Evolutionary conservation across 2,888 invertebrate species (phyloP), one percentile per base, ranked within the genome.

Genomic region (Alviniconcha strummeri): DNA sequence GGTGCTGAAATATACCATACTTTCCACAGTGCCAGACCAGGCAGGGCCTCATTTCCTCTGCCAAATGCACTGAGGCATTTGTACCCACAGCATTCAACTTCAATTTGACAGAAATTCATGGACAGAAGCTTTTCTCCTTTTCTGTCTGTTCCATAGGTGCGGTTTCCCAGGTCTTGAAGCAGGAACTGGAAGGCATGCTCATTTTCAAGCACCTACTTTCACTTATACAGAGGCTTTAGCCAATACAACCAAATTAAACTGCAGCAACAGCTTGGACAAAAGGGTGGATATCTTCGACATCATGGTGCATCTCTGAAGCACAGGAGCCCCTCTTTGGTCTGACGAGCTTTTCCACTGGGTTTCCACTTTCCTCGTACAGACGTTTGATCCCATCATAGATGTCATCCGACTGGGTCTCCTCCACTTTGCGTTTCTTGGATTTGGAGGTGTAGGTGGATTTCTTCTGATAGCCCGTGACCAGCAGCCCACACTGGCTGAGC

Each of bases 351-450:
- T 80, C 84, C 15, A 69, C 7, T 19, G n/a, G 57, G 54, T 56
- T 72, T 15, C 57, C 67, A 57, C n/a, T 75, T 9, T 72, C 82
- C 17, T 82, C 76, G 88, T 93, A 93, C 56, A 93, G 90, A 13
- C 92, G 88, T 87, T 92, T 93, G 86, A 93, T 92, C 80, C 91
- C 91, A 78, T 93, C 92, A 81, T 92, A 93, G 69, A 93, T 89
- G 82, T 92, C 90, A 76, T 91, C 91, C 55, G 85, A 82, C 13
- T 92, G 89, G 1, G 89, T 82, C 52, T 87, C 87, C 71, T 89
- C 90, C 17, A 91, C 91, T 84, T 92, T 92, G 72, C 92, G 88
- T 85, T 92, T 92, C 85, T 90, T 90, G 80, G 91, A 91, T 84
- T 88, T 90, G 19, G 82, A 85, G 8, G 83, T 78, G n/a, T 81